Evolutionary conservation across 37 sponge, comb jelly and placozoan genomes (phyloP).

Genomic region (Theonella swinhoei): DNA sequence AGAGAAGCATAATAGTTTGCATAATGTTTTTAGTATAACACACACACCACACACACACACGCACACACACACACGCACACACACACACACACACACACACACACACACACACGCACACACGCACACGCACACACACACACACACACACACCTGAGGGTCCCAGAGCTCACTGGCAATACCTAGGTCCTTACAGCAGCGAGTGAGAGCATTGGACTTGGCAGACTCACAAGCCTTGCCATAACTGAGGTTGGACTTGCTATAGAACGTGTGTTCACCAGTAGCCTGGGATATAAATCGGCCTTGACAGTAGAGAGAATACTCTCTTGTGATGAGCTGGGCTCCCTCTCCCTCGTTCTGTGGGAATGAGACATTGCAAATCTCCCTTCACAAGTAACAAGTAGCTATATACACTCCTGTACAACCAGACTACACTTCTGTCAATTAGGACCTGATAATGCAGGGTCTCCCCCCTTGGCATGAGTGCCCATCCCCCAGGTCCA

Average conservation of each 20-base stretch:
- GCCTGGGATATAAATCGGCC: conserved; percentile 86
- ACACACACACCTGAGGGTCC: conserved; percentile 84
- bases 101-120: conserved; percentile 19
- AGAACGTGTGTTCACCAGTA: conserved; percentile 84
- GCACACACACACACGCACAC: neutral
- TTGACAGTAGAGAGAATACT: conserved; percentile 82
- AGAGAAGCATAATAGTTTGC: neutral
- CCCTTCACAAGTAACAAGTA: neutral
- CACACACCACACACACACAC: no score
- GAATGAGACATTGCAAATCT: no score
- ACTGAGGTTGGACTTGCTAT: conserved; percentile 53
- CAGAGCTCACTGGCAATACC: conserved; percentile 91
- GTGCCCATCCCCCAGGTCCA: conserved; percentile 93
- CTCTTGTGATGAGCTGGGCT: conserved; percentile 80
- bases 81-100: conserved; percentile 20
- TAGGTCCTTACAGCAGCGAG: conserved; percentile 92
- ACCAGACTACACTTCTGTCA: neutral
- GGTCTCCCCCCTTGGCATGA: conserved; percentile 84
- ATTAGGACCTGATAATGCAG: conserved; percentile 62
- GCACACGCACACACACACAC: conserved; percentile 2
- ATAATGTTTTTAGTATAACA: neutral
- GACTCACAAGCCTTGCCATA: conserved; percentile 91
- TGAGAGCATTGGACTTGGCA: conserved; percentile 89
- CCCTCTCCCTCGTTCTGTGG: conserved; percentile 74
- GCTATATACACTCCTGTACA: neutral